phyloP scores from a whole-genome alignment of 2,888 invertebrate species.

The Sarcophaga carnaria region DNA sequence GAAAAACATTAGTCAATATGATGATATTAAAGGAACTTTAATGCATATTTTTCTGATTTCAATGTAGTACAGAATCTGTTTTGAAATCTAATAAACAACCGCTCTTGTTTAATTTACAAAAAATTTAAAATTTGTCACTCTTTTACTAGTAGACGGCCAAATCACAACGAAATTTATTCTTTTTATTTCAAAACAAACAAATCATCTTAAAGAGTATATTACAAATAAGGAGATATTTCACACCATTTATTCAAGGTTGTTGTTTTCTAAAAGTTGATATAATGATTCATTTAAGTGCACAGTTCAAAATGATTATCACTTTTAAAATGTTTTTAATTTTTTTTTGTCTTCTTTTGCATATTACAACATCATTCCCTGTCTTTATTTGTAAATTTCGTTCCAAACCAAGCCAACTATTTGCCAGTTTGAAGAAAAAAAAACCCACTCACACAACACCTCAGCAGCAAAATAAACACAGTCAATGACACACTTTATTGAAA shows the following conservation, averaged over 20 bases:
- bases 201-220: not conserved
- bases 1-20: not conserved
- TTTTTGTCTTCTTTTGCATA: not conserved
- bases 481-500: slow-evolving; percentile 48
- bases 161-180: too few relatives aligned
- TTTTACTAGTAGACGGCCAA: too few relatives aligned
- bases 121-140: too few relatives aligned
- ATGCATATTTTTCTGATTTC: not conserved
- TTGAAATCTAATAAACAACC: too few relatives aligned
- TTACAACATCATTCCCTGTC: slow-evolving; percentile 56
- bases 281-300: slow-evolving; percentile 10
- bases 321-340: not conserved
- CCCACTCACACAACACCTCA: slow-evolving; percentile 18
- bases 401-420: not conserved
- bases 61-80: too few relatives aligned
- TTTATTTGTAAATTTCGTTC: not conserved
- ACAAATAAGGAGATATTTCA: not conserved
- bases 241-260: not conserved
- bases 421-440: not conserved
- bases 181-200: not conserved
- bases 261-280: not conserved
- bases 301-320: not conserved
- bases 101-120: too few relatives aligned
- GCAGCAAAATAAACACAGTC: slow-evolving; percentile 26
- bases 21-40: not conserved